Conservation (phyloP, 2,888 invertebrate genomes). For the Lithophane leautieri region DNA sequence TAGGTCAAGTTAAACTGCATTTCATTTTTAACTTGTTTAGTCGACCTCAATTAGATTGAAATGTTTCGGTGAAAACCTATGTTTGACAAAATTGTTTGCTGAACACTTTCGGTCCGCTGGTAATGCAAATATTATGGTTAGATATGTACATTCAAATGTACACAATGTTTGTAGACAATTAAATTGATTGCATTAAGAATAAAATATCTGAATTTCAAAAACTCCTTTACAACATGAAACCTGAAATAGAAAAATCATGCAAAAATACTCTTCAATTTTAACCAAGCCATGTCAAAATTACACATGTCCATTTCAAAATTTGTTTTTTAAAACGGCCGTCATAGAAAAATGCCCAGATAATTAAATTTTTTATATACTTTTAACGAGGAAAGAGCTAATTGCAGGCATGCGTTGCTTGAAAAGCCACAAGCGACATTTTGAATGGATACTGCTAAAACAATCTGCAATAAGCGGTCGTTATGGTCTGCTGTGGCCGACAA, state of each 20-base stretch:
- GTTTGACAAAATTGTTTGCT: conserved; percentile 12
- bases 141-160: not conserved
- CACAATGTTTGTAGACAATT: not conserved
- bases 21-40: conserved; percentile 5
- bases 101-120: not conserved
- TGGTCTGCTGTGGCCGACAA: conserved; percentile 63
- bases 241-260: not conserved
- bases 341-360: conserved; percentile 15
- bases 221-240: not conserved
- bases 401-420: conserved; percentile 62
- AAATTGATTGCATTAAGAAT: not conserved
- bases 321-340: conserved; percentile 7
- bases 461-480: conserved; percentile 71
- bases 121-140: not conserved
- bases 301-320: conserved; percentile 17
- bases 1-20: conserved; percentile 2
- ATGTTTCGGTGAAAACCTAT: not conserved
- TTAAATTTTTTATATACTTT: conserved; percentile 55
- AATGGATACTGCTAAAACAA: conserved; percentile 73
- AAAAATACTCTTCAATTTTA: conserved; percentile 13
- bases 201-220: not conserved
- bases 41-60: conserved; percentile 14
- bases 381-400: conserved; percentile 64
- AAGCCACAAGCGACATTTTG: conserved; percentile 71
- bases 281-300: conserved; percentile 22